Evolutionary conservation across 2,888 invertebrate genomes (phyloP), one percentile per base, ranked within the genome.

Genomic region (Leucoma salicis): DNA sequence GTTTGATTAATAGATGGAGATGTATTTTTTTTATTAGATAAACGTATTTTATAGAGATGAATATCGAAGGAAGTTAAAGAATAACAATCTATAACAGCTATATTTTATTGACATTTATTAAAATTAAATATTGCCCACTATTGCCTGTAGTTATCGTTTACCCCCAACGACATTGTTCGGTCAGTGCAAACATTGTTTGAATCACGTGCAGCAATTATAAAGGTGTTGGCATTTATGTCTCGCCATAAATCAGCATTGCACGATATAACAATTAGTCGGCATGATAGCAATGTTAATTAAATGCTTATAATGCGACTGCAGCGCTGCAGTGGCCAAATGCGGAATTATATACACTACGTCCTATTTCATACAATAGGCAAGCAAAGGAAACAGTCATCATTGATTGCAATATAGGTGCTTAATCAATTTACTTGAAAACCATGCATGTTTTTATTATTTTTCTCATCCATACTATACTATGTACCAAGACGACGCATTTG

Each of bases 201-300:
- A 79, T 78, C 74, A 78, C 74, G 74, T 75, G 74, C 69, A 54
- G 74, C 80, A 86, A 88, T 88, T 88, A 87, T 81, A 76, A 78
- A 87, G 89, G 89, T 89, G 87, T 85, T 79, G 78, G 82, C 82
- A 73, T 74, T 77, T 76, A 70, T 80, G 80, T 84, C 80, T 78
- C 64, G 77, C 70, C 62, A 87, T 90, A 90, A 90, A 90, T 90
- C 90, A 90, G 78, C 76, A 74, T 78, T 79, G 80, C 82, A 76
- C 88, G 87, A 89, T 90, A 85, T 87, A 90, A 90, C 89, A 90
- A 90, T 90, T 90, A 89, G 89, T 78, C 72, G 87, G 85, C 81
- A 89, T 85, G 86, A 83, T 84, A 84, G 84, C 83, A 86, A 88
- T 90, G 88, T 89, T 90, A 90, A 90, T 90, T 89, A 89, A 90